Conservation (phyloP, 2,797 vertebrate genomes). For the Ctenochaetus hawaiiensis region DNA sequence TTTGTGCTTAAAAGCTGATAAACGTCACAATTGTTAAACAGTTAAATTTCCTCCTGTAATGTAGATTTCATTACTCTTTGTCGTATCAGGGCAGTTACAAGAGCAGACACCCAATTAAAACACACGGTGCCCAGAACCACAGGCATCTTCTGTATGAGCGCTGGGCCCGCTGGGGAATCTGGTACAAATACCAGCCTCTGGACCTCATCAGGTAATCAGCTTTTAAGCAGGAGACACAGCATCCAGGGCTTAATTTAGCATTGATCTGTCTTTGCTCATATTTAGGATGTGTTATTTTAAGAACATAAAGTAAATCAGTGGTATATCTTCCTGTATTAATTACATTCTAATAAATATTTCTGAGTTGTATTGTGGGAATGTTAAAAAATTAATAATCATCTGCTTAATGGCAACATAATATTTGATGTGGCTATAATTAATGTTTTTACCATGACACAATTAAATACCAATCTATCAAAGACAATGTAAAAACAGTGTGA, state of each 20-base stretch:
- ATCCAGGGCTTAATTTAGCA: slow-evolving; percentile 5
- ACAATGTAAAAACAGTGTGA: too few relatives aligned
- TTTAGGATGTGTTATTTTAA: slow-evolving; percentile 15
- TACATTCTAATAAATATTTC: background rate
- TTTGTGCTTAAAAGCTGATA: slow-evolving; percentile 17
- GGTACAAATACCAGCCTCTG: slow-evolving; percentile 99
- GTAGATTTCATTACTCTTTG: slow-evolving; percentile 16
- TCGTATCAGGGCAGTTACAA: slow-evolving; percentile 92
- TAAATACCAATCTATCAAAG: too few relatives aligned
- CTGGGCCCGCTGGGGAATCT: slow-evolving; percentile 99
- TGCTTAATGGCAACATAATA: background rate
- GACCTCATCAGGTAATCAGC: slow-evolving; percentile 95
- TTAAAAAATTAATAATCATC: background rate
- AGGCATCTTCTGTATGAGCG: slow-evolving; percentile 97
- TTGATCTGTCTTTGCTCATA: slow-evolving; percentile 9
- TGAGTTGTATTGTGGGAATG: background rate
- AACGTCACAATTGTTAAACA: slow-evolving; percentile 1
- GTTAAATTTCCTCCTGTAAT: slow-evolving; percentile 5
- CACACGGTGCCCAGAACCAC: slow-evolving; percentile 96
- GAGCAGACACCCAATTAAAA: slow-evolving; percentile 96
- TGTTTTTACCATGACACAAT: background rate
- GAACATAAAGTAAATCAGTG: background rate
- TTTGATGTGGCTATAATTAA: background rate
- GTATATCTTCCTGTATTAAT: background rate
- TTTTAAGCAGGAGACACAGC: slow-evolving; percentile 10